phyloP scores from a whole-genome alignment of 2,888 invertebrate genomes.

The Pachymerium ferrugineum region DNA sequence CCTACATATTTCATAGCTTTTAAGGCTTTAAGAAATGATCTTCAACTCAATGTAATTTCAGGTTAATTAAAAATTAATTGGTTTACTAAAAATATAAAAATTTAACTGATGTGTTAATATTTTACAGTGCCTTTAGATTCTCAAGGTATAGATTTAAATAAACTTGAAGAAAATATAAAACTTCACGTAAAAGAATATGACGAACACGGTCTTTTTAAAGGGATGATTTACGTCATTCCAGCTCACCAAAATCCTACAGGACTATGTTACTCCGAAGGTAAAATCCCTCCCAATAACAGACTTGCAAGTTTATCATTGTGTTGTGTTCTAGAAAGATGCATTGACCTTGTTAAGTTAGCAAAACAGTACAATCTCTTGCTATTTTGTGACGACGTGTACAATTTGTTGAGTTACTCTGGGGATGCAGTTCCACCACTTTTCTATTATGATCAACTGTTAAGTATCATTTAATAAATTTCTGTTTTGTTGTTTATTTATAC shows the following conservation, averaged over 20 bases:
- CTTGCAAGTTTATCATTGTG: not conserved
- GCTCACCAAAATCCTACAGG: slow-evolving; percentile 60
- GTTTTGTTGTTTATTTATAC: not conserved
- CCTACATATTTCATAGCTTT: slow-evolving; percentile 60
- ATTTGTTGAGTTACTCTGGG: slow-evolving; percentile 53
- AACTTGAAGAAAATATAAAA: slow-evolving; percentile 49
- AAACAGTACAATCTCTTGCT: slow-evolving; percentile 48
- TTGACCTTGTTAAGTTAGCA: slow-evolving; percentile 42
- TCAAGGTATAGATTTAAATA: slow-evolving; percentile 53
- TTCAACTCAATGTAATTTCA: slow-evolving; percentile 53
- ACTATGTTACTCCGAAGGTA: slow-evolving; percentile 39
- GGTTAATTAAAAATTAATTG: slow-evolving; percentile 39
- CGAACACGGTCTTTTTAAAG: slow-evolving; percentile 53
- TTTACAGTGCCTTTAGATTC: slow-evolving; percentile 51
- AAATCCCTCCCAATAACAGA: not conserved
- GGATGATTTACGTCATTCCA: slow-evolving; percentile 56
- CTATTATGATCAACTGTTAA: slow-evolving; percentile 50
- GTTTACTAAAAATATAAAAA: not conserved
- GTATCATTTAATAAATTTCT: not conserved
- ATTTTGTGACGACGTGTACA: slow-evolving; percentile 61
- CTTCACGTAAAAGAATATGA: slow-evolving; percentile 43
- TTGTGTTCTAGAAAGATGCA: slow-evolving; percentile 41
- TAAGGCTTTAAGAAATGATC: slow-evolving; percentile 54
- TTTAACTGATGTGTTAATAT: not conserved
- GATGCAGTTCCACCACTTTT: slow-evolving; percentile 50